A percentile compares a stretch with the other conserved stretches of the same genome.
phyloP scores from a whole-genome alignment of 2,888 invertebrate genomes.

The Meteorus colon region DNA sequence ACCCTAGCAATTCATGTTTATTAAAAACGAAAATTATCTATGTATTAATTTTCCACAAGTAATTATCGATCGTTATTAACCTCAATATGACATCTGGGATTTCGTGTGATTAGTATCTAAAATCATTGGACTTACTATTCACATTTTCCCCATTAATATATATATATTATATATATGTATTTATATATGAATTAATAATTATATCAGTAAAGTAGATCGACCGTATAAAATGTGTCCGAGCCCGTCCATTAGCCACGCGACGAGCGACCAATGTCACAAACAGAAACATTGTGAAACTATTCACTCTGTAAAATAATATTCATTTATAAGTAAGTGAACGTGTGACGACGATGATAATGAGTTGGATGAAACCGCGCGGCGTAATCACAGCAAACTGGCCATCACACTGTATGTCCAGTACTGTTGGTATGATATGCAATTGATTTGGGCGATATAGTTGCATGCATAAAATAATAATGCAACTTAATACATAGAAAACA shows the following conservation, averaged over 20 bases:
- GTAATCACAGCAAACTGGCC: conserved; percentile 47
- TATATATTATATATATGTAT: neutral
- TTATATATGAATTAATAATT: conserved; percentile 34
- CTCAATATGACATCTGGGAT: neutral
- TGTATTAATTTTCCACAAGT: neutral
- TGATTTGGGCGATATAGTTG: neutral
- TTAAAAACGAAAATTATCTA: neutral
- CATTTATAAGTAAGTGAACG: neutral
- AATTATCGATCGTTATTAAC: conserved; percentile 30
- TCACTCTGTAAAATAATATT: conserved; percentile 33
- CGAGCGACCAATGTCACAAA: neutral
- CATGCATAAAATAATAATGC: neutral
- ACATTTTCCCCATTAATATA: conserved; percentile 10
- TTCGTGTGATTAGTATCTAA: conserved; percentile 19
- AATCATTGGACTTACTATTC: conserved; percentile 25
- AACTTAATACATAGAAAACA: neutral
- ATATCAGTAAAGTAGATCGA: conserved; percentile 27
- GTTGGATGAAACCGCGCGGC: conserved; percentile 37
- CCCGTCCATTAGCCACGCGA: conserved; percentile 2
- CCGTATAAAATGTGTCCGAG: neutral
- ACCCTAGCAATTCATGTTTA: neutral
- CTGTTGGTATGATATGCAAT: conserved; percentile 45
- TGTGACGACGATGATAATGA: conserved; percentile 30
- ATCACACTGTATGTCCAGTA: conserved; percentile 47
- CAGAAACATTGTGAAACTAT: conserved; percentile 23